Evolutionary conservation across 2,797 vertebrate genomes (phyloP), one percentile per base, ranked within the genome.

Genomic region (Cossypha heuglini): DNA sequence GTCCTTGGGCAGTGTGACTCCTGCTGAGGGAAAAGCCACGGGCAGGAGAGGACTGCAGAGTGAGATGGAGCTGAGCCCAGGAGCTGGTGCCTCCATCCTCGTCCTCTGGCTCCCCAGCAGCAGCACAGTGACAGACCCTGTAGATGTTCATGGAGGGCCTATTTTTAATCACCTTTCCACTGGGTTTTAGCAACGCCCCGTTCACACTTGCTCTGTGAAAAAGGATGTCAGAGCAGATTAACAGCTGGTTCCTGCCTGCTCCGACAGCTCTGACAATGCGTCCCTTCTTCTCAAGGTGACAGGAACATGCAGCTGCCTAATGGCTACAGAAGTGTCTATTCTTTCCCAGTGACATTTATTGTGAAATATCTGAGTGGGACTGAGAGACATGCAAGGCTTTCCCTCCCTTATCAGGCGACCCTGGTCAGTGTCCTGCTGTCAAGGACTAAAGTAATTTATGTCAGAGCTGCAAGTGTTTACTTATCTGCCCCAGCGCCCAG

Each of bases 351-450:
- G 97, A 98, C 97, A 96, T 97, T 97, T 96, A 96, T 97, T 97
- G 97, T 97, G 97, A 98, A 97, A 97, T 94, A 97, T 96, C 97
- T 96, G 94, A 97, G 97, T 97, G 96, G 96, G 94, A 95, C 95
- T 90, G 95, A 92, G 97, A 97, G 96, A 97, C 97, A 98, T 97
- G 97, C 97, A 97, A 97, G 96, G 97, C 95, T 97, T 97, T 98
- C 96, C 96, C 96, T 95, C 68, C 93, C 98, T 98, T 99, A 99
- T 99, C 98, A 97, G 98, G 95, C 81, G 96, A 98, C 97, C 98
- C 98, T 99, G 99, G 98, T 99, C 98, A 99, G 97, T 98, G 98
- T 99, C 98, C 98, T 98, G 97, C 98, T 98, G 98, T 98, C 98
- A 98, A 98, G 98, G 98, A 98, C 98, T 97, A 93, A 96, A 98